Percentiles rank a stretch among this genome's conserved stretches.
These are phyloP conservation scores for Campopleginae sp. DNA, from an alignment of 2,888 invertebrate genomes.

Conservation along the genomic window DNA sequence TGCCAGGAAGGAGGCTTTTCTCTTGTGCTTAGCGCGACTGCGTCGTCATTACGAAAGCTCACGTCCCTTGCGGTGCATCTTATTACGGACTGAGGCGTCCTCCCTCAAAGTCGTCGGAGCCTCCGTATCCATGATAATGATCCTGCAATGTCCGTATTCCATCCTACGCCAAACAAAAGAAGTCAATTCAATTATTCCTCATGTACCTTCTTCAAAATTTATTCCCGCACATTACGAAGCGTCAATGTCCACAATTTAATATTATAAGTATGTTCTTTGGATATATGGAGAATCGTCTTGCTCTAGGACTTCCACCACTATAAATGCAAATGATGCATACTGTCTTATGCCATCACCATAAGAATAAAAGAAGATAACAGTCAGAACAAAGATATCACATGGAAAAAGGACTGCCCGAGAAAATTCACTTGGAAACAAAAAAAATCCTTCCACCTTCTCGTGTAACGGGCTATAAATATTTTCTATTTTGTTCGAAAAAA, in stretches of 20 bases:
- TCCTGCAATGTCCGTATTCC: constrained; percentile 37
- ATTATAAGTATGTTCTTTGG: constrained; percentile 25
- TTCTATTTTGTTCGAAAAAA: not conserved
- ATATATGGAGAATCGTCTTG: constrained; percentile 8
- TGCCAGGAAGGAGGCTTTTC: constrained; percentile 14
- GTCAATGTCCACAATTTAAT: constrained; percentile 20
- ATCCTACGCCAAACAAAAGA: not conserved
- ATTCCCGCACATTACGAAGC: not conserved
- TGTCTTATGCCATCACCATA: constrained; percentile 26
- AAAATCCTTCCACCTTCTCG: constrained; percentile 1
- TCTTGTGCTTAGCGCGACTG: constrained; percentile 29
- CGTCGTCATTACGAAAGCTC: constrained; percentile 67
- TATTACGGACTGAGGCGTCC: constrained; percentile 61
- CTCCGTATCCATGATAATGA: constrained; percentile 47
- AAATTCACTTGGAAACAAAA: not conserved
- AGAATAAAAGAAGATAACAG: constrained; percentile 15
- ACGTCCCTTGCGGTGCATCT: constrained; percentile 68
- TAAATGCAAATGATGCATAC: constrained; percentile 68
- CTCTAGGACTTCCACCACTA: constrained; percentile 59
- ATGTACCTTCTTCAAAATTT: not conserved
- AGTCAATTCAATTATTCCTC: not conserved
- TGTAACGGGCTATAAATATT: not conserved
- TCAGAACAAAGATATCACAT: constrained; percentile 16
- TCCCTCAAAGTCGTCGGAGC: constrained; percentile 8
- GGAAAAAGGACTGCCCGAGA: not conserved